phyloP scores from a whole-genome alignment of 2,888 invertebrate genomes.

The Exephanes ischioxanthus region DNA sequence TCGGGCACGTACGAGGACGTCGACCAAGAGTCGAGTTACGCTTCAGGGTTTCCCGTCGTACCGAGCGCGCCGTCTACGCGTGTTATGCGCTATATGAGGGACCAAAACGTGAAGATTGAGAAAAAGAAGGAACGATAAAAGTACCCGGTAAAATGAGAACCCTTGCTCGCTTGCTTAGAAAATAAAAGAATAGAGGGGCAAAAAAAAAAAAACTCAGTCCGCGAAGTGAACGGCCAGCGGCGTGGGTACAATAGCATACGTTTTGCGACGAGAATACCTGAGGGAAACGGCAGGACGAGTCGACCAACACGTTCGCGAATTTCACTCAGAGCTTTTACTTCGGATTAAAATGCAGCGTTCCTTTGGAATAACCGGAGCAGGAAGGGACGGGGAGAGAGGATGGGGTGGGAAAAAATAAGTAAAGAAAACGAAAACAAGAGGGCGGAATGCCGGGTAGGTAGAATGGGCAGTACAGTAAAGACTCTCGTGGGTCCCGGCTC shows the following conservation, averaged over 20 bases:
- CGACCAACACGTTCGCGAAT: conserved; percentile 48
- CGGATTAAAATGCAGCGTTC: conserved; percentile 52
- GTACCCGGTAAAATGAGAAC: not conserved
- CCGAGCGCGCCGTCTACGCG: conserved; percentile 2
- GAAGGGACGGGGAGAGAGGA: not conserved
- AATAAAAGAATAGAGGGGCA: conserved; percentile 30
- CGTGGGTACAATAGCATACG: not conserved
- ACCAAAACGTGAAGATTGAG: conserved; percentile 2
- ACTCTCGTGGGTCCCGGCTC: conserved; percentile 49
- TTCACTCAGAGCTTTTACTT: conserved; percentile 55
- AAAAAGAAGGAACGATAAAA: conserved; percentile 24
- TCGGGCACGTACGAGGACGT: conserved; percentile 56
- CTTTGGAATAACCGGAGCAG: conserved; percentile 13
- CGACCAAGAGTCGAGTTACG: conserved; percentile 18
- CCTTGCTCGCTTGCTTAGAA: conserved; percentile 2
- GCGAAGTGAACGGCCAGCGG: conserved; percentile 14
- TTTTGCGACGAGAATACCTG: conserved; percentile 30
- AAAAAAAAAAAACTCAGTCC: not conserved
- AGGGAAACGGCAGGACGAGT: conserved; percentile 25
- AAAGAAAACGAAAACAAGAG: not conserved
- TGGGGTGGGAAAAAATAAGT: conserved; percentile 12
- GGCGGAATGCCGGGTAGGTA: not conserved
- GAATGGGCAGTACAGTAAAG: conserved; percentile 23
- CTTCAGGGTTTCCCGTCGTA: conserved; percentile 25
- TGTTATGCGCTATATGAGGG: conserved; percentile 36